Base-by-base conservation (phyloP, 1,140 invertebrate genomes). In the Lordiphosa collinella region DNA sequence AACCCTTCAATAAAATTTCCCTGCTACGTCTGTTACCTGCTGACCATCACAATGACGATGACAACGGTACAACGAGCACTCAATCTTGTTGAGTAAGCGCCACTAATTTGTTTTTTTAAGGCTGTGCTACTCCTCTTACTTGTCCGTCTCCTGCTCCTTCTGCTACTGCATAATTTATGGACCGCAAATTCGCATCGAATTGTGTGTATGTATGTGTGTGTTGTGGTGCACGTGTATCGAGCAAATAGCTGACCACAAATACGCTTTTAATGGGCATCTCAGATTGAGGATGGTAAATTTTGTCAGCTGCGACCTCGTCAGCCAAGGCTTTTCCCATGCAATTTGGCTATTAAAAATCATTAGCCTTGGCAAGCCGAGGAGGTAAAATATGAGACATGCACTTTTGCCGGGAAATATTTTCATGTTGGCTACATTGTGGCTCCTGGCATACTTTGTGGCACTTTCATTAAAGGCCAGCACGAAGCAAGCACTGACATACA, bases 271-370 rank as follows among this genome's bases (percentile, higher is more conserved):
- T 67, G 69, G 66, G 59, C 74, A 66, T 57, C 38, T 36, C 52
- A 57, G 52, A 62, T 44, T 29, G 34, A 34, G 53, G 63, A 51
- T 36, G 43, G 7, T 13, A 34, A 13, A 11, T 18, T 13, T 44
- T 49, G 29, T 47, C 51, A 68, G 48, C 58, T 58, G 67, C 13
- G 41, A 44, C 58, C 57, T 58, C 51, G 18, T 18, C 18, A 4
- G 18, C 18, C 18, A 47, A 40, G 58, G 29, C 34, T 52, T 35
- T 14, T 22, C 12, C 10, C 76, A 71, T 82, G 78, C 78, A 82
- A 84, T 84, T 84, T 84, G 43, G 66, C 76, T 69, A 82, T 82
- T 82, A 84, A 82, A 82, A 82, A 82, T 82, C 78, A 82, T 84
- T 82, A 82, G 78, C 71, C 41, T 36, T 46, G 8, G 1, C 13